phyloP scores from a whole-genome alignment of 2,888 invertebrate species.

The Stratiomys singularior region DNA sequence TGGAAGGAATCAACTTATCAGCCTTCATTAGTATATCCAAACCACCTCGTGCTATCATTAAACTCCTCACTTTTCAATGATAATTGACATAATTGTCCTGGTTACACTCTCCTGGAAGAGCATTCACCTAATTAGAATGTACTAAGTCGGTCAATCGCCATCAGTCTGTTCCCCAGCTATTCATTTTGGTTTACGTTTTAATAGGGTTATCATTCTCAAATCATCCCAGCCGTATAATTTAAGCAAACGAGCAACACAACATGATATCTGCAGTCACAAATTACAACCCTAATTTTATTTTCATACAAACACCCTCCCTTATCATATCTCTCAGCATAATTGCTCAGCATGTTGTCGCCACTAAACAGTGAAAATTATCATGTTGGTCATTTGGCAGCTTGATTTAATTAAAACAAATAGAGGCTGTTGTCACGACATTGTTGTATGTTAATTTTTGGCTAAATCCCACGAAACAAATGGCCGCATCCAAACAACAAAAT shows the following conservation, averaged over 20 bases:
- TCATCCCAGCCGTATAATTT: conserved; percentile 11
- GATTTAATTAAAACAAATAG: conserved; percentile 42
- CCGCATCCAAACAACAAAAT: conserved; percentile 18
- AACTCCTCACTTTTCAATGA: too few relatives aligned
- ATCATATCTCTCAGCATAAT: conserved; percentile 37
- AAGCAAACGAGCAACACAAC: conserved; percentile 20
- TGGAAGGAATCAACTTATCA: too few relatives aligned
- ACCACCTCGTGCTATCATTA: too few relatives aligned
- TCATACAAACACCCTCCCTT: conserved; percentile 14
- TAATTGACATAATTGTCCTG: too few relatives aligned
- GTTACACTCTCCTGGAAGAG: too few relatives aligned
- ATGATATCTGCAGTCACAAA: conserved; percentile 13
- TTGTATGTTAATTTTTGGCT: conserved; percentile 14
- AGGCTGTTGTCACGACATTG: conserved; percentile 26
- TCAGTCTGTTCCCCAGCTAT: too few relatives aligned
- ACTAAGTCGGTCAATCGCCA: too few relatives aligned
- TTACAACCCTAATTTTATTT: conserved; percentile 31
- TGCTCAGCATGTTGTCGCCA: conserved; percentile 35
- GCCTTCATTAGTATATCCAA: too few relatives aligned
- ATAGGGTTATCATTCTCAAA: too few relatives aligned
- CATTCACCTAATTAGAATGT: too few relatives aligned
- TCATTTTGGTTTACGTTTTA: too few relatives aligned
- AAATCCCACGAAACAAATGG: conserved; percentile 6
- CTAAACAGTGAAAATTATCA: conserved; percentile 25
- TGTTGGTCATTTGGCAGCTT: conserved; percentile 27